Percentiles rank a stretch among this genome's conserved stretches.
These are phyloP conservation scores for Pungitius pungitius DNA, from an alignment of 2,113 vertebrate species.

Conservation along the genomic window DNA sequence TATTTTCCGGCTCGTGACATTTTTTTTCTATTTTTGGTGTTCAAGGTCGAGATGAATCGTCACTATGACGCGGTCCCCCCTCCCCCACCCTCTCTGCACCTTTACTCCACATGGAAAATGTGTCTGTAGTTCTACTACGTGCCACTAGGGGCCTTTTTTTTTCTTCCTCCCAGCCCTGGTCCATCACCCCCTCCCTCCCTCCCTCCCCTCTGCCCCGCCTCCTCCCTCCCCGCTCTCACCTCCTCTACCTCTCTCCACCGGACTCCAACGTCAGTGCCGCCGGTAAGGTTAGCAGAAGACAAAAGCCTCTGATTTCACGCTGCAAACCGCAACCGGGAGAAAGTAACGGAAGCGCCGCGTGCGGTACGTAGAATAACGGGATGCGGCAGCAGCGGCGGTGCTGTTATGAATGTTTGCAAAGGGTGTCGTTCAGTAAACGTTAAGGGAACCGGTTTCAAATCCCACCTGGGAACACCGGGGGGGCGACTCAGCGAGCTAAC, in stretches of 20 bases:
- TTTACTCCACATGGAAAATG: constrained; percentile 32
- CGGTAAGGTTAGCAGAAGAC: constrained; percentile 58
- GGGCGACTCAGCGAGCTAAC: background rate
- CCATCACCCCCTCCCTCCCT: constrained; percentile 21
- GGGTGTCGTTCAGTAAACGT: background rate
- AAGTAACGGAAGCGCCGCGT: constrained; percentile 41
- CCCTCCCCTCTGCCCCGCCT: constrained; percentile 30
- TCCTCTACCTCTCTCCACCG: constrained; percentile 48
- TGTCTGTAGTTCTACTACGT: constrained; percentile 56
- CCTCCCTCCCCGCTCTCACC: constrained; percentile 35
- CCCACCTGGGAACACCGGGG: constrained; percentile 25
- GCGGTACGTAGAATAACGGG: constrained; percentile 69
- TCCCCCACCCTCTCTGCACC: constrained; percentile 30
- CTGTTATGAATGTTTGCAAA: too few relatives aligned
- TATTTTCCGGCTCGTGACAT: constrained; percentile 11
- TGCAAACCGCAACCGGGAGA: background rate
- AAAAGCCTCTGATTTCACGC: constrained; percentile 30
- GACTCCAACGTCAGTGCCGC: constrained; percentile 71
- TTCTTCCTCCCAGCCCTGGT: constrained; percentile 22
- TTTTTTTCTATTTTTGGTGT: constrained; percentile 58
- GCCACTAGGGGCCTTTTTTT: constrained; percentile 66
- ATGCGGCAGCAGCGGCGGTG: background rate
- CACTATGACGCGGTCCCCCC: constrained; percentile 58
- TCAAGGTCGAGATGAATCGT: constrained; percentile 70
- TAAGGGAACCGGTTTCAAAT: constrained; percentile 4